Percentiles rank a stretch among this genome's conserved stretches.
These are phyloP conservation scores for Serranochromis macrocephalus DNA, from an alignment of 2,113 vertebrate species.

Conservation along the genomic window DNA sequence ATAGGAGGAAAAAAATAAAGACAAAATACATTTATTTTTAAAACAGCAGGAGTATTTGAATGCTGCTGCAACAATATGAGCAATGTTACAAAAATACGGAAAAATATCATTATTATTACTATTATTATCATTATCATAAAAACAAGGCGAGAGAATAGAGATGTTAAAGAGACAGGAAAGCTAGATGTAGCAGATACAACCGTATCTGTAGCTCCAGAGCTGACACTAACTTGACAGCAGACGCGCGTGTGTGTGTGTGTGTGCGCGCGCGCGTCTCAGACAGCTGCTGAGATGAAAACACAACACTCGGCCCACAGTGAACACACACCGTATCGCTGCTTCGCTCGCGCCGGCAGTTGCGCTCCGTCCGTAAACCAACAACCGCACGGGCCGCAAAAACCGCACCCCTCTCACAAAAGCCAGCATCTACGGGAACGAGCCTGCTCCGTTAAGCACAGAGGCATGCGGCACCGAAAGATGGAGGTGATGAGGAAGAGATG, in stretches of 20 bases:
- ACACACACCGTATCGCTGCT: neutral
- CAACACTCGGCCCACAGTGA: neutral
- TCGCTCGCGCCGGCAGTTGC: neutral
- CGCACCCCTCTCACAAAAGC: neutral
- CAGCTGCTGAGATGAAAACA: slow-evolving; percentile 29
- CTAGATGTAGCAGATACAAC: neutral
- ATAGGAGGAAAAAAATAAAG: neutral
- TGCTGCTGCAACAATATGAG: neutral
- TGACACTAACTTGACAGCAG: neutral
- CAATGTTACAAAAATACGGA: neutral
- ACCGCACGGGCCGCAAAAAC: neutral
- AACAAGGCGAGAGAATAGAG: neutral
- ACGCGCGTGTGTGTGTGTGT: neutral
- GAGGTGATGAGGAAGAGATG: slow-evolving; percentile 44
- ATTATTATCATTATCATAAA: neutral
- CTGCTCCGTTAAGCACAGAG: slow-evolving; percentile 41
- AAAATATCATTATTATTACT: neutral
- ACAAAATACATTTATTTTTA: neutral
- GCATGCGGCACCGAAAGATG: slow-evolving; percentile 62
- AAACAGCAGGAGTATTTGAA: neutral
- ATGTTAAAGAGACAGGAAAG: neutral
- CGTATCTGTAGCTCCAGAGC: neutral
- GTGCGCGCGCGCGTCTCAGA: neutral
- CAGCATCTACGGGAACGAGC: neutral
- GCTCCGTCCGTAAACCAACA: neutral